Percentiles rank a stretch among this genome's conserved stretches.
Conservation (phyloP, 2,113 vertebrate genomes). For the Chinchilla lanigera region DNA sequence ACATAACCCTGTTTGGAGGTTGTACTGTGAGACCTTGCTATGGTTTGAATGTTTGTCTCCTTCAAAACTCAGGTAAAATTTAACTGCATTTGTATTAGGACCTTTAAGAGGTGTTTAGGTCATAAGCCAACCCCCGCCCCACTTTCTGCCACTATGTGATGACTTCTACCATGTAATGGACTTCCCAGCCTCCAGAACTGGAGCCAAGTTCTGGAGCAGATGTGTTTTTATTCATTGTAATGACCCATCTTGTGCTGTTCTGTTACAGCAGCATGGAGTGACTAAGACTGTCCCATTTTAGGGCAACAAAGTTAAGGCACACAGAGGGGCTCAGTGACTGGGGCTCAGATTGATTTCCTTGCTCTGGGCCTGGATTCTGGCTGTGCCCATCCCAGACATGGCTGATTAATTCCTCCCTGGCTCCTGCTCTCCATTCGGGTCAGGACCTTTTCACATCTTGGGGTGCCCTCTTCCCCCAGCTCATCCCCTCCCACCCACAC, state of each 20-base stretch:
- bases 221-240: not conserved
- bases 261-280: too few relatives aligned
- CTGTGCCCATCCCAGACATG: rapidly evolving
- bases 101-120: not conserved
- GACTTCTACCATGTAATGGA: not conserved
- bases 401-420: not conserved
- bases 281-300: not conserved
- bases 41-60: not conserved
- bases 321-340: not conserved
- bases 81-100: not conserved
- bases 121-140: not conserved
- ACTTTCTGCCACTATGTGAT: not conserved
- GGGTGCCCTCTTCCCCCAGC: not conserved
- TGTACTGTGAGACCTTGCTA: too few relatives aligned
- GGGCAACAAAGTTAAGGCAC: not conserved
- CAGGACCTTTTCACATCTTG: not conserved
- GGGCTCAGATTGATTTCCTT: not conserved
- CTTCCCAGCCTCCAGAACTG: not conserved
- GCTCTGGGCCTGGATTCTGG: not conserved
- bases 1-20: not conserved
- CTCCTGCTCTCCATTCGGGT: not conserved
- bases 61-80: not conserved
- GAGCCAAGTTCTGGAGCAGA: too few relatives aligned
- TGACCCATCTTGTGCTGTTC: too few relatives aligned
- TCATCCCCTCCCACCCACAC: too few relatives aligned